Conservation (phyloP, 2,797 vertebrate species). For the Gymnoscopelus microlampas region DNA sequence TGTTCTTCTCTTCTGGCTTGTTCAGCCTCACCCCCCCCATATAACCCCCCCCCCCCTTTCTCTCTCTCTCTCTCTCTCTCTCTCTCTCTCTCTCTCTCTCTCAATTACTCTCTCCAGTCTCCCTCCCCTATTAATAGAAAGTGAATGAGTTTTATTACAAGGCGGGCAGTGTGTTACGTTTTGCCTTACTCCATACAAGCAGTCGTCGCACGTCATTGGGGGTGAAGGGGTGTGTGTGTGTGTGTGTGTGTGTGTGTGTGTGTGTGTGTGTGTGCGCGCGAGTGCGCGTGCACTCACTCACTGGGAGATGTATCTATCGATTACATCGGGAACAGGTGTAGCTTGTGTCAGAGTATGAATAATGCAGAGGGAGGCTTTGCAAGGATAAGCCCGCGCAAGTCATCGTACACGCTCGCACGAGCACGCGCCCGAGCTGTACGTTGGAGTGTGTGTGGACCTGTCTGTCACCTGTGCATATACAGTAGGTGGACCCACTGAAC, state of each 20-base stretch:
- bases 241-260: conserved; percentile 4
- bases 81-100: neutral
- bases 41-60: neutral
- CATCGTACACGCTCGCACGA: neutral
- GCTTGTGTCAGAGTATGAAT: conserved; percentile 68
- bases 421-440: neutral
- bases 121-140: conserved; percentile 24
- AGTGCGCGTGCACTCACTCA: conserved; percentile 5
- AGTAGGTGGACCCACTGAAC: neutral
- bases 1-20: conserved; percentile 38
- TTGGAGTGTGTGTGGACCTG: neutral
- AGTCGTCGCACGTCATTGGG: conserved; percentile 30
- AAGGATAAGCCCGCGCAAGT: conserved; percentile 36
- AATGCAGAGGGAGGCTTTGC: conserved; percentile 58
- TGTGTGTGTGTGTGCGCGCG: neutral
- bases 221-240: neutral
- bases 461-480: neutral
- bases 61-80: neutral
- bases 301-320: conserved; percentile 59
- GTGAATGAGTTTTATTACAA: conserved; percentile 48
- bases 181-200: conserved; percentile 32
- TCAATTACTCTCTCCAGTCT: neutral
- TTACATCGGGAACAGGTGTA: conserved; percentile 76
- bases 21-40: neutral
- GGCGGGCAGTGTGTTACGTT: conserved; percentile 41